Evolutionary conservation across 1,140 invertebrate species (phyloP).

Genomic region (Drosophila watanabei): DNA sequence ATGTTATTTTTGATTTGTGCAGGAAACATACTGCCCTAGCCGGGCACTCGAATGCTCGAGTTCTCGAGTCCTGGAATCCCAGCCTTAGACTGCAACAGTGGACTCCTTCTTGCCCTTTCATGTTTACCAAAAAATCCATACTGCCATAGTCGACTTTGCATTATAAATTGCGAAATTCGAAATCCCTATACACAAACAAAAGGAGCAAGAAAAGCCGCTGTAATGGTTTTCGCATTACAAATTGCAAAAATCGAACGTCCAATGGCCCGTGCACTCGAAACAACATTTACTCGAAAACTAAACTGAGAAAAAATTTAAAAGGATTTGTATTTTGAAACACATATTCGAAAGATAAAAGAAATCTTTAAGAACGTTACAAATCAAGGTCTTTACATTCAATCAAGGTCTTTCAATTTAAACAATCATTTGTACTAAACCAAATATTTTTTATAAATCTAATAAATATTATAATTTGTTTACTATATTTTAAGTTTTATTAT

Average conservation of each 20-base stretch:
- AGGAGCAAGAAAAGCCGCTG: slow-evolving; percentile 22
- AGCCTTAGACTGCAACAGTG: slow-evolving; percentile 4
- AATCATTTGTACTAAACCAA: too few species aligned
- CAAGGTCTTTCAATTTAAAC: too few species aligned
- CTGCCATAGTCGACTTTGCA: slow-evolving; percentile 19
- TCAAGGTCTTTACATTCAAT: too few species aligned
- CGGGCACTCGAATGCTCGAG: background rate
- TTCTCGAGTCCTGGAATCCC: background rate
- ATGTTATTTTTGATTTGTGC: slow-evolving; percentile 65
- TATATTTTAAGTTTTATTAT: too few species aligned
- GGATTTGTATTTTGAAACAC: background rate
- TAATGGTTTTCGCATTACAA: slow-evolving; percentile 57
- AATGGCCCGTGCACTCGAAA: slow-evolving; percentile 15
- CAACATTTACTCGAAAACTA: background rate
- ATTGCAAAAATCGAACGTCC: slow-evolving; percentile 54
- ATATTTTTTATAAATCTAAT: too few species aligned
- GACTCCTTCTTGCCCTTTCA: background rate
- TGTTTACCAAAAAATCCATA: slow-evolving; percentile 16
- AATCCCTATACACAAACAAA: slow-evolving; percentile 16
- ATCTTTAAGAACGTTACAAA: background rate
- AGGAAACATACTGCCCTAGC: slow-evolving; percentile 34
- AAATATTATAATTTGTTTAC: too few species aligned
- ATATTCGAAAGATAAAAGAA: too few species aligned
- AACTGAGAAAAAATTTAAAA: background rate
- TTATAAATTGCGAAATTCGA: slow-evolving; percentile 56